These are phyloP conservation scores for Chromis chromis DNA, from an alignment of 2,797 vertebrate genomes.

Conservation along the genomic window DNA sequence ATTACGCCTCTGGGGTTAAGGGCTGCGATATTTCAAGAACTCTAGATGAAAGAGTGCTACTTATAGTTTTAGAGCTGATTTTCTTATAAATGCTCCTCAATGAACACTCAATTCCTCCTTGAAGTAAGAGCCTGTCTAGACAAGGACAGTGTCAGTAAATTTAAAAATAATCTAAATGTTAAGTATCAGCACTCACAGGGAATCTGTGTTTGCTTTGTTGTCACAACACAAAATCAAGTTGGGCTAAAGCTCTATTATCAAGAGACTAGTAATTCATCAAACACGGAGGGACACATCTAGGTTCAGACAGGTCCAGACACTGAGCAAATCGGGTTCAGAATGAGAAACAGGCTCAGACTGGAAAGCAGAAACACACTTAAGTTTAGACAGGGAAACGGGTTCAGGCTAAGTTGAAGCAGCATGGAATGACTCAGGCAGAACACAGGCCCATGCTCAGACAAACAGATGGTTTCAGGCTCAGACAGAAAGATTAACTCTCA, in stretches of 20 bases:
- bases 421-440: neutral
- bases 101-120: neutral
- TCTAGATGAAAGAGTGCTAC: constrained; percentile 1
- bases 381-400: neutral
- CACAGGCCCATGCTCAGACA: neutral
- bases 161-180: neutral
- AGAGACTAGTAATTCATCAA: neutral
- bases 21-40: neutral
- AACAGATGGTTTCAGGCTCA: neutral
- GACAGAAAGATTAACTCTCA: neutral
- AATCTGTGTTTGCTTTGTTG: neutral
- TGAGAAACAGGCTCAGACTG: neutral
- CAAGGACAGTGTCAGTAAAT: neutral
- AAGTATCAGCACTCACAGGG: neutral
- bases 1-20: neutral
- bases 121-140: neutral
- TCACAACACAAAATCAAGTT: neutral
- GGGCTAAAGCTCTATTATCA: neutral
- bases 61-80: constrained; percentile 1
- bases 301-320: neutral
- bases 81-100: neutral
- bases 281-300: neutral
- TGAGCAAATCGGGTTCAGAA: too few species aligned
- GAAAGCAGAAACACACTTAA: too few species aligned
- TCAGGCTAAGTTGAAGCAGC: neutral